These are phyloP conservation scores for Halichoeres trimaculatus DNA, from an alignment of 2,113 vertebrate genomes.

Conservation along the genomic window DNA sequence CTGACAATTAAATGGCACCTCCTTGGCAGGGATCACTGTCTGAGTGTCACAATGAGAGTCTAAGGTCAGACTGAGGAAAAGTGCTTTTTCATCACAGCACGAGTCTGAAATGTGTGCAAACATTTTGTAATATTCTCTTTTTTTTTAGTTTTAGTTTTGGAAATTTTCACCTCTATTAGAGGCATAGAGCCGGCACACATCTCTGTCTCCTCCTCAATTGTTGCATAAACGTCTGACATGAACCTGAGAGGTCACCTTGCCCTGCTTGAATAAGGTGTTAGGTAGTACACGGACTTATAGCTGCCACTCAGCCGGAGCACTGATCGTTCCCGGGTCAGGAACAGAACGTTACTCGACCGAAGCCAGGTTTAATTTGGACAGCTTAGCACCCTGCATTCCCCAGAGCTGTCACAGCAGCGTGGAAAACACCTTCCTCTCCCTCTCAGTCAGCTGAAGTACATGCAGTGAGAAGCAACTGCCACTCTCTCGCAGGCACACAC, in stretches of 20 bases:
- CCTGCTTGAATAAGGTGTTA: constrained; percentile 46
- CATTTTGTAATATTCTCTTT: not conserved
- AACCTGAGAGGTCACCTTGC: constrained; percentile 65
- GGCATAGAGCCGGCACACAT: too few relatives aligned
- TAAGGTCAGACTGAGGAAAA: not conserved
- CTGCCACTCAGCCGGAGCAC: constrained; percentile 50
- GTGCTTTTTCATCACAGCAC: not conserved
- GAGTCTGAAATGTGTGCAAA: not conserved
- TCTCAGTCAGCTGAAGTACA: constrained; percentile 31
- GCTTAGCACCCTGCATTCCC: constrained; percentile 55
- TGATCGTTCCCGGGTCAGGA: constrained; percentile 54
- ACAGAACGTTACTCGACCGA: constrained; percentile 68
- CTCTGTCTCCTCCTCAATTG: constrained; percentile 2
- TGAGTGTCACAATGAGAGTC: not conserved
- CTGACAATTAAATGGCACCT: not conserved
- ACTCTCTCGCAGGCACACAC: constrained; percentile 3
- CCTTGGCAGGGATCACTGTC: not conserved
- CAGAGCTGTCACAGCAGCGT: constrained; percentile 45
- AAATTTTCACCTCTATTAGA: too few relatives aligned
- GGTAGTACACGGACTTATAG: constrained; percentile 48
- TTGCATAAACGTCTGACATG: constrained; percentile 49
- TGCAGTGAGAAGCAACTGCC: not conserved
- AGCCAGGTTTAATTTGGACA: constrained; percentile 62
- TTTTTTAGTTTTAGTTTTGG: too few relatives aligned
- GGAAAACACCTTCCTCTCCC: constrained; percentile 39